A percentile compares a stretch with the other conserved stretches of the same genome.
phyloP scores from a whole-genome alignment of 2,113 vertebrate species.

The Ivindomyrus marchei region DNA sequence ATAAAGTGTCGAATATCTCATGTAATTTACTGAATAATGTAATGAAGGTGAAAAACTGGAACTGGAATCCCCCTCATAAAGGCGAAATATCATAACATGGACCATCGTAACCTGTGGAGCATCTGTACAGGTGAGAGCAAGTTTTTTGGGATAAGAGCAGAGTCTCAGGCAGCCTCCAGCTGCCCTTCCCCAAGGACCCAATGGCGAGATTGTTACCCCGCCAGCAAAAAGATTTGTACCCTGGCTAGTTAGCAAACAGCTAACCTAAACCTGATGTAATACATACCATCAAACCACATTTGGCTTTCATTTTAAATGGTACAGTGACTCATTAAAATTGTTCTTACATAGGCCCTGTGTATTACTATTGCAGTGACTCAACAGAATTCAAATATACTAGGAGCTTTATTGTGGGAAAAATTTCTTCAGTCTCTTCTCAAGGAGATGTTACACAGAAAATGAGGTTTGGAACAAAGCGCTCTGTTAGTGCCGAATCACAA shows the following conservation, averaged over 20 bases:
- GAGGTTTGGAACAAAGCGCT: background rate
- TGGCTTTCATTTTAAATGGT: background rate
- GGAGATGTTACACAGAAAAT: background rate
- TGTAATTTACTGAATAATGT: no score
- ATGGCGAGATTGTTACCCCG: background rate
- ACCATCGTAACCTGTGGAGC: no score
- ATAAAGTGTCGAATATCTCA: no score
- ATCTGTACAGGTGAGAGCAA: background rate
- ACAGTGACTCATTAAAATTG: background rate
- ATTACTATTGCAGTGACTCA: background rate
- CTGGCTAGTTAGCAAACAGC: background rate
- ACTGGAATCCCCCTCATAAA: no score
- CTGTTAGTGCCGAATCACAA: background rate
- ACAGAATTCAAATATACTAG: background rate
- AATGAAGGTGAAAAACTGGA: no score
- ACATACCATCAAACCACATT: background rate
- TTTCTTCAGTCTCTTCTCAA: background rate
- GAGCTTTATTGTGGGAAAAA: background rate
- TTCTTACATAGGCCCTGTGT: background rate
- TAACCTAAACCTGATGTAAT: background rate
- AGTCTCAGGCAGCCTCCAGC: no score
- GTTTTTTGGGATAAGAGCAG: background rate
- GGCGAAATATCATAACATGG: no score
- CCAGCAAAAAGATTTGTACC: background rate
- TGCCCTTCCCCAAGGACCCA: background rate